These are phyloP conservation scores for Oreonectes daqikongensis DNA, from an alignment of 2,797 vertebrate genomes.

Conservation along the genomic window DNA sequence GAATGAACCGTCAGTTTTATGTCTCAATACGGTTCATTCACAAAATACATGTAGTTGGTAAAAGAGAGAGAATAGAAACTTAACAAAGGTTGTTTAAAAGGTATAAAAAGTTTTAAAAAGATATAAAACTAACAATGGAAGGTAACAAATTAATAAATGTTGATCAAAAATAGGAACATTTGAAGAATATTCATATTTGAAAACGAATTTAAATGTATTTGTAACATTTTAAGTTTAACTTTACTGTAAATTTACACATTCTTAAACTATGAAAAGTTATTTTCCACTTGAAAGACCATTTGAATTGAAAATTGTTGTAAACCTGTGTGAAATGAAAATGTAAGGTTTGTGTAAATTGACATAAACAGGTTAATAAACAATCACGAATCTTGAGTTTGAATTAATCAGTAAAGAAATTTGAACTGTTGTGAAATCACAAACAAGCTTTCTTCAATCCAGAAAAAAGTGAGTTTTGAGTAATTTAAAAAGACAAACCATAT, in stretches of 20 bases:
- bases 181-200: neutral
- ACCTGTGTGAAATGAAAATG: no score
- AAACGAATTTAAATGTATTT: neutral
- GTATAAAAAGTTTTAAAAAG: no score
- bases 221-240: neutral
- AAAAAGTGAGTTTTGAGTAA: no score
- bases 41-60: slow-evolving; percentile 17
- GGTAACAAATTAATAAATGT: neutral
- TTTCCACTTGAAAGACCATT: neutral
- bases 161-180: neutral
- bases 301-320: no score
- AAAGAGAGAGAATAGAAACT: neutral
- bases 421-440: neutral
- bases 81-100: neutral
- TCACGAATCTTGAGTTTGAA: no score
- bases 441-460: neutral
- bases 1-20: slow-evolving; percentile 33
- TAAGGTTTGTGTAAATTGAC: no score
- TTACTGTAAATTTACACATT: no score
- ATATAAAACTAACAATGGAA: neutral
- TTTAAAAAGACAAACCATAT: no score
- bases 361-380: no score
- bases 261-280: neutral
- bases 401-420: neutral
- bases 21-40: slow-evolving; percentile 38